Evolutionary conservation across 1,140 invertebrate genomes (phyloP), one percentile per base, ranked within the genome.

Genomic region (Psix sp.): DNA sequence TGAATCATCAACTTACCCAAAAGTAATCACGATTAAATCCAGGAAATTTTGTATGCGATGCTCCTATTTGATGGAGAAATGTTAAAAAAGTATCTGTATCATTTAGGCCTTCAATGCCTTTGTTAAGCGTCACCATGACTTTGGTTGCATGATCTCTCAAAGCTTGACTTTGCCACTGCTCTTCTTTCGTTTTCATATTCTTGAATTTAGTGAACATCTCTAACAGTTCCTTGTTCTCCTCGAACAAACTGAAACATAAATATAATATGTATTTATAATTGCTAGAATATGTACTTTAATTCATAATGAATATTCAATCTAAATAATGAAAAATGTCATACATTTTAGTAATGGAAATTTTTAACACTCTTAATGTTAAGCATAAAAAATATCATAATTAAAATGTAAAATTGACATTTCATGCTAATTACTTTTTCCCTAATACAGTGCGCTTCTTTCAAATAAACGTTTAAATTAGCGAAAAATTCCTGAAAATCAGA

Each of bases 61-160:
- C 92, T 9, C 95, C 95, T 24, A 96, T 91, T 80, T 94, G 91
- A 75, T 94, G 91, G 10, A 97, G 89, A 82, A 92, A 95, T 63
- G 92, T 90, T 80, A 96, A 91, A 86, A 96, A 96, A 60, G 90
- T 90, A 79, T 96, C 94, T 74, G 95, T 89, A 77, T 96, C 92
- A 78, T 96, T 94, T 43, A 96, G 88, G 17, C 92, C 91, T 79
- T 93, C 93, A 84, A 97, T 96, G 24, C 93, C 93, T 80, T 96
- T 93, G 77, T 94, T 93, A 42, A 97, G 86, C 1, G 95, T 95
- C 66, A 90, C 91, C 95, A 97, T 97, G 7, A 97, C 95, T 74
- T 93, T 93, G 54, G 91, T 92, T 10, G 95, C 95, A 79, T 97
- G 95, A 78, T 96, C 93, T 5, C 92, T 92, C 16, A 97, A 85